A percentile compares a stretch with the other conserved stretches of the same genome.
These are phyloP conservation scores for Tursiops truncatus DNA, from an alignment of 2,113 vertebrate species.

Conservation along the genomic window DNA sequence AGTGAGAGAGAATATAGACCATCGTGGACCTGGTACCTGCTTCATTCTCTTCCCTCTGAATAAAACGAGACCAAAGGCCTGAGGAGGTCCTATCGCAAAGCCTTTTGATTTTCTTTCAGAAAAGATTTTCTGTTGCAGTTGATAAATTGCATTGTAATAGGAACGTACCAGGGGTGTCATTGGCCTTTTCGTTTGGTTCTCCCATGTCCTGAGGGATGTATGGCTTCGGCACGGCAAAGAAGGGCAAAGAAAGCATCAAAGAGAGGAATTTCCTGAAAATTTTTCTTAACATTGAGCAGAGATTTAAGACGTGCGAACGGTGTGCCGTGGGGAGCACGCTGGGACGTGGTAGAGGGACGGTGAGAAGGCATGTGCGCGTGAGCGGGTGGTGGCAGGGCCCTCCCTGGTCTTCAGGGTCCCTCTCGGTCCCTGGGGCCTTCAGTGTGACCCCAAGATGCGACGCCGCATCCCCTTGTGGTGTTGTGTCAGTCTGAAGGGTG, in stretches of 20 bases:
- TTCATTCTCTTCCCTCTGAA: neutral
- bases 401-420: too few species aligned
- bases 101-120: neutral
- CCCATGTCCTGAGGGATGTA: neutral
- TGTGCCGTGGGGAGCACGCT: neutral
- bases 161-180: neutral
- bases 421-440: neutral
- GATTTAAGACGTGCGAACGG: neutral
- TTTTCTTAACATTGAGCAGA: neutral
- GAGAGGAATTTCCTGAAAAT: neutral
- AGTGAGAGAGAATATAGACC: neutral
- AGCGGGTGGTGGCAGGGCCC: rapidly evolving
- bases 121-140: neutral
- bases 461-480: rapidly evolving
- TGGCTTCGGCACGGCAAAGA: neutral
- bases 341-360: too few species aligned
- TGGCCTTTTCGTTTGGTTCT: neutral
- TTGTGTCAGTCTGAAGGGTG: neutral
- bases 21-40: neutral
- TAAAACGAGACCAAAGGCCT: neutral
- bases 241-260: neutral
- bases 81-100: neutral
- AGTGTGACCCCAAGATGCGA: too few species aligned
- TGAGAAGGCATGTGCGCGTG: neutral
- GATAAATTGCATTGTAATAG: neutral